phyloP scores from a whole-genome alignment of 2,888 invertebrate genomes.

The Pomacea canaliculata region DNA sequence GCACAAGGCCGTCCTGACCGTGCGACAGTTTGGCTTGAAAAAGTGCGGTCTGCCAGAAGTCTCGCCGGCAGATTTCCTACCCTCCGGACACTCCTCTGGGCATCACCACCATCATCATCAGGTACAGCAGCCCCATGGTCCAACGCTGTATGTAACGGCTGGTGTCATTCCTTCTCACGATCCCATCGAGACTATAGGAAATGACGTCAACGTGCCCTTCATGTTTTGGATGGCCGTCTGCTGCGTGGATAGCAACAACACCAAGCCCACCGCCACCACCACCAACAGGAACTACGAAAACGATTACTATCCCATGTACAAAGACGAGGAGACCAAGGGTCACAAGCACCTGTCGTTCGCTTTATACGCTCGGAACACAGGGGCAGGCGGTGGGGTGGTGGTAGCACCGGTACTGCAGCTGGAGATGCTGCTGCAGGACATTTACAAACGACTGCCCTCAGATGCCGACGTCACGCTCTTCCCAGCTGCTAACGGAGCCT shows the following conservation, averaged over 20 bases:
- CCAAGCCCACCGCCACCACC: not conserved
- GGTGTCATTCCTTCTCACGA: conserved; percentile 43
- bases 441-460: conserved; percentile 41
- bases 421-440: conserved; percentile 52
- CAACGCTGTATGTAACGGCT: conserved; percentile 38
- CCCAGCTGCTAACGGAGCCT: conserved; percentile 53
- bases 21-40: conserved; percentile 48
- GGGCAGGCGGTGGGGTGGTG: conserved; percentile 38
- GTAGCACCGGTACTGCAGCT: conserved; percentile 52
- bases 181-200: conserved; percentile 47
- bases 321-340: not conserved
- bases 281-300: not conserved
- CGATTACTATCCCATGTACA: conserved; percentile 1
- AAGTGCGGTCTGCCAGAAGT: conserved; percentile 48
- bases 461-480: conserved; percentile 48
- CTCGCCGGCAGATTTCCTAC: conserved; percentile 22
- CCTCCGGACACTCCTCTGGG: not conserved
- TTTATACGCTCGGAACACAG: conserved; percentile 53
- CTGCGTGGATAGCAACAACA: conserved; percentile 39
- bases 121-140: conserved; percentile 19
- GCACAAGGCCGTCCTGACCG: conserved; percentile 42
- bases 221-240: conserved; percentile 58
- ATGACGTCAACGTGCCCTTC: conserved; percentile 56
- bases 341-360: conserved; percentile 45
- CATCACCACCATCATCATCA: conserved; percentile 16